A percentile compares a stretch with the other conserved stretches of the same genome.
phyloP scores from a whole-genome alignment of 2,888 invertebrate genomes.

The Agrotis ipsilon region DNA sequence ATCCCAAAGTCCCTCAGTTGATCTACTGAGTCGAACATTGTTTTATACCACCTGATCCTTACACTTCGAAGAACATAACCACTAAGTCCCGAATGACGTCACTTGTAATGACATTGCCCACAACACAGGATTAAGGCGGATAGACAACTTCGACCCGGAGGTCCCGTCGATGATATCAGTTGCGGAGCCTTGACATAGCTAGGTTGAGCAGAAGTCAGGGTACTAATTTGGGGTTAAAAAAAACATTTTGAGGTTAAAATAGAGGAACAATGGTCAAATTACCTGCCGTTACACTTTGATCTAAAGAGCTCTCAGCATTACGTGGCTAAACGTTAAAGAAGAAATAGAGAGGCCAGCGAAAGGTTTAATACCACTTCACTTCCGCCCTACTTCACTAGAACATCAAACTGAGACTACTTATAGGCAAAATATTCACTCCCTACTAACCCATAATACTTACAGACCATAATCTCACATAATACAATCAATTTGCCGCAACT shows the following conservation, averaged over 20 bases:
- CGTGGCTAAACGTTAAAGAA: no score
- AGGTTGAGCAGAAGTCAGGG: conserved; percentile 27
- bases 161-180: conserved; percentile 44
- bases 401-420: not conserved
- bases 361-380: not conserved
- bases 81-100: conserved; percentile 45
- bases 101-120: conserved; percentile 53
- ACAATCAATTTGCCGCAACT: conserved; percentile 59
- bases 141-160: conserved; percentile 47
- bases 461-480: conserved; percentile 48
- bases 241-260: not conserved
- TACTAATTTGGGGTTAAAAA: conserved; percentile 1
- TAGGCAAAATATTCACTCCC: conserved; percentile 38
- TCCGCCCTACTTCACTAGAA: not conserved
- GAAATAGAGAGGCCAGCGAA: no score
- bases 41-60: conserved; percentile 44
- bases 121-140: conserved; percentile 46
- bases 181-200: conserved; percentile 14
- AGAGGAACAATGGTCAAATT: not conserved
- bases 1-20: conserved; percentile 30
- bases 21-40: conserved; percentile 38
- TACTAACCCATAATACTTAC: conserved; percentile 44
- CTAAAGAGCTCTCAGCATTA: no score
- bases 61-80: conserved; percentile 39
- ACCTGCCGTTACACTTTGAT: no score